A percentile compares a stretch with the other conserved stretches of the same genome.
Conservation (phyloP, 2,888 invertebrate species). For the Drosophila algonquin region DNA sequence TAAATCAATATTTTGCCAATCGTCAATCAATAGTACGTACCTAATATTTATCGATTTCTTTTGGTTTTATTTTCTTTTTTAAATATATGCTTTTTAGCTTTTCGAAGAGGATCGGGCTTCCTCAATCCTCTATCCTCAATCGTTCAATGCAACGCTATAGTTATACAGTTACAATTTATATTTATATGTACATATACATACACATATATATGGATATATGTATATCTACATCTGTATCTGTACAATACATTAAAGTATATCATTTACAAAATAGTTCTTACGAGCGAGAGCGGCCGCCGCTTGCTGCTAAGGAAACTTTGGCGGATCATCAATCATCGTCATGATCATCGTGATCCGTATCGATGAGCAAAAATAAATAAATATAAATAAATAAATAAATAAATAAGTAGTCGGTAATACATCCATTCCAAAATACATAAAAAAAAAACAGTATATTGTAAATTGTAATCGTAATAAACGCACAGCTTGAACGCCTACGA, state of each 20-base stretch:
- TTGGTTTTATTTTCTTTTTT: constrained; percentile 33
- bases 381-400: constrained; percentile 36
- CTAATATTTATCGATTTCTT: constrained; percentile 33
- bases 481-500: constrained; percentile 15
- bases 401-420: constrained; percentile 38
- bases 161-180: constrained; percentile 70
- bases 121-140: constrained; percentile 10
- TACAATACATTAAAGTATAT: constrained; percentile 47
- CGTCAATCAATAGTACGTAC: constrained; percentile 17
- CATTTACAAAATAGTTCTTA: constrained; percentile 64
- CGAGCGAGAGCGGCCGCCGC: constrained; percentile 36
- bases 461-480: constrained; percentile 35
- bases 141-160: constrained; percentile 59
- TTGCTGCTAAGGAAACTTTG: constrained; percentile 55
- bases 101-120: neutral
- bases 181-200: constrained; percentile 39
- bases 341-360: constrained; percentile 21
- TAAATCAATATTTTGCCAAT: constrained; percentile 20
- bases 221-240: constrained; percentile 28
- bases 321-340: constrained; percentile 23
- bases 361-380: constrained; percentile 38
- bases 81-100: constrained; percentile 5
- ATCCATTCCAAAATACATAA: constrained; percentile 21
- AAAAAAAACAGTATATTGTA: neutral
- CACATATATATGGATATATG: constrained; percentile 32